phyloP scores from a whole-genome alignment of 2,113 vertebrate genomes.

The Upupa epops region DNA sequence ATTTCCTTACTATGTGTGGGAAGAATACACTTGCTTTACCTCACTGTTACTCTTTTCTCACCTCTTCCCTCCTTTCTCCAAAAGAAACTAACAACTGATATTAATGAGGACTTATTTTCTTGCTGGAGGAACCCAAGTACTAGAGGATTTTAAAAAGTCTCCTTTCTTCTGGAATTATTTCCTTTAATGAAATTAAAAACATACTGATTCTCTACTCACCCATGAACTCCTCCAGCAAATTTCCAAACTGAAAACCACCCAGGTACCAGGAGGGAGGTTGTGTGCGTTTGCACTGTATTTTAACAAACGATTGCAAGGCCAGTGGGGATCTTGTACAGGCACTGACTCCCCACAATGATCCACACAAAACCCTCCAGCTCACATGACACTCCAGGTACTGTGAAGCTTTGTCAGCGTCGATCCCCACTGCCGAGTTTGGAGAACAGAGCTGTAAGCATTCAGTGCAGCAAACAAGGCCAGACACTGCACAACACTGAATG shows the following conservation, averaged over 20 bases:
- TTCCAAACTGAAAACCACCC: background rate
- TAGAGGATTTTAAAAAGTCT: background rate
- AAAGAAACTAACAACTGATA: background rate
- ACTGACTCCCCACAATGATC: background rate
- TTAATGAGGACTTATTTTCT: background rate
- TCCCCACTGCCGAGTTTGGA: background rate
- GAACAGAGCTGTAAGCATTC: background rate
- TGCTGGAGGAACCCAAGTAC: background rate
- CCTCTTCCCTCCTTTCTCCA: background rate
- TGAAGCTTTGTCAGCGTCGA: background rate
- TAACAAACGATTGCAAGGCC: background rate
- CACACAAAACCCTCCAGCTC: background rate
- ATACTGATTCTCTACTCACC: background rate
- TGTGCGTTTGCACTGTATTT: background rate
- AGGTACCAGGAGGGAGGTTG: background rate
- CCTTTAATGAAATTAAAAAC: background rate
- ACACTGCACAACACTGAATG: background rate
- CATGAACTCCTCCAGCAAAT: background rate
- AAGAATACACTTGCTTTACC: background rate
- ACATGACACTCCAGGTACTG: fast-evolving
- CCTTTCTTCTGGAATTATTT: background rate
- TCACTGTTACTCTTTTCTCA: background rate
- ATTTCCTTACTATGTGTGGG: background rate
- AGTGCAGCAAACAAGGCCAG: background rate
- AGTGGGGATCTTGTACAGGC: background rate